A percentile compares a stretch with the other conserved stretches of the same genome.
phyloP scores from a whole-genome alignment of 2,113 vertebrate species.

The Donacobius atricapilla region DNA sequence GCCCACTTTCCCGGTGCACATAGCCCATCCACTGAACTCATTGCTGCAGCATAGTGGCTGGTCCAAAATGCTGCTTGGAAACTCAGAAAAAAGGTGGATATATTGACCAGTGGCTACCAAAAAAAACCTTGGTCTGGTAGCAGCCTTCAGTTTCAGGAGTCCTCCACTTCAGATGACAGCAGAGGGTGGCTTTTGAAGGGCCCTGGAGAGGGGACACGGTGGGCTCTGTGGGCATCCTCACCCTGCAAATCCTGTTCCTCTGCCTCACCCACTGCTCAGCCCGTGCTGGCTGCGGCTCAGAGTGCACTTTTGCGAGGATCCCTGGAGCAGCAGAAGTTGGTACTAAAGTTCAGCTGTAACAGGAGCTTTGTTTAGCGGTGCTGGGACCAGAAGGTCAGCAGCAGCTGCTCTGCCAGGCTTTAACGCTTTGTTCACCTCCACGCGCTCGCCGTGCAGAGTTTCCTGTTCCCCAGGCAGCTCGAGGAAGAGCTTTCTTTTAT shows the following conservation, averaged over 20 bases:
- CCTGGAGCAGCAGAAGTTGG: constrained; percentile 55
- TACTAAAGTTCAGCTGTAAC: constrained; percentile 70
- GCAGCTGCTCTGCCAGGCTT: constrained; percentile 63
- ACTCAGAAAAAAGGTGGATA: not conserved
- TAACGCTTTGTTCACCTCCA: constrained; percentile 64
- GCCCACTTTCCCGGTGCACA: not conserved
- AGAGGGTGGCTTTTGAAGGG: not conserved
- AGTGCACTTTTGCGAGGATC: constrained; percentile 60
- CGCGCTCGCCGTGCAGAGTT: not conserved
- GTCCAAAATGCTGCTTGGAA: not conserved
- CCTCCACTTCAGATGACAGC: not conserved
- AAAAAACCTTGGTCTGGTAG: not conserved
- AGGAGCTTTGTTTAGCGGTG: constrained; percentile 61
- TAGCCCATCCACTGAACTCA: not conserved
- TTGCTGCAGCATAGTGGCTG: not conserved
- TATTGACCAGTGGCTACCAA: not conserved
- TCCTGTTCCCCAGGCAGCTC: not conserved
- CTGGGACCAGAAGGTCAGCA: constrained; percentile 62
- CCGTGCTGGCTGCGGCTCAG: rapidly evolving
- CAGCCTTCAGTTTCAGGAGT: not conserved
- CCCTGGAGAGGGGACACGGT: rapidly evolving
- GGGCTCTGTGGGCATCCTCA: rapidly evolving
- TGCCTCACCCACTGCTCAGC: rapidly evolving
- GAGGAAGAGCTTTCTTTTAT: not conserved
- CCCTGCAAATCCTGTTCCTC: not conserved